Evolutionary conservation across 2,797 vertebrate genomes (phyloP).

Genomic region (Catamblyrhynchus diadema): DNA sequence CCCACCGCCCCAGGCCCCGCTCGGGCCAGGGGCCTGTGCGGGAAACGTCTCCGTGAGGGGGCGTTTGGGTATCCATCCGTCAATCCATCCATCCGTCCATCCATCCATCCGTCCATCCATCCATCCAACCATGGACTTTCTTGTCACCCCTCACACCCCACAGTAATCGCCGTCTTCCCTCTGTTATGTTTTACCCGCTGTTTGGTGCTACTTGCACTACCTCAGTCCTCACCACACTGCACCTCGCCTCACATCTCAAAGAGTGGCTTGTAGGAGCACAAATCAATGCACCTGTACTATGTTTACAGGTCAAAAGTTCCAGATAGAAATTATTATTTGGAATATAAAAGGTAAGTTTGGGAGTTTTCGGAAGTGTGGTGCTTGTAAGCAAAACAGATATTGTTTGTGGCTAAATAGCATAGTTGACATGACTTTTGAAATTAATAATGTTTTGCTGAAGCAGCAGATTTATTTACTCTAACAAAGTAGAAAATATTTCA

Average conservation of each 20-base stretch:
- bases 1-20: neutral
- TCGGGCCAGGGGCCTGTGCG: neutral
- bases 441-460: neutral
- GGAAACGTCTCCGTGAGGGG: rapidly evolving
- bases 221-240: neutral
- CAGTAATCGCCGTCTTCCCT: neutral
- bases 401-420: neutral
- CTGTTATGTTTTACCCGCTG: rapidly evolving
- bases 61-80: neutral
- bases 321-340: neutral
- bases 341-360: neutral
- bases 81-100: rapidly evolving
- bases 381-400: neutral
- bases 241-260: neutral
- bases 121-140: too few species aligned
- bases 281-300: neutral
- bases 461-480: neutral
- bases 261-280: neutral
- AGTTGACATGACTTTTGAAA: neutral
- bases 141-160: neutral
- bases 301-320: neutral
- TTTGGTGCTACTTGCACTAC: rapidly evolving
- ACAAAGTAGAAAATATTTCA: neutral
- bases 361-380: neutral
- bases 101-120: rapidly evolving